Evolutionary conservation across 2,113 vertebrate genomes (phyloP), one percentile per base, ranked within the genome.

Genomic region (Menidia beryllina): DNA sequence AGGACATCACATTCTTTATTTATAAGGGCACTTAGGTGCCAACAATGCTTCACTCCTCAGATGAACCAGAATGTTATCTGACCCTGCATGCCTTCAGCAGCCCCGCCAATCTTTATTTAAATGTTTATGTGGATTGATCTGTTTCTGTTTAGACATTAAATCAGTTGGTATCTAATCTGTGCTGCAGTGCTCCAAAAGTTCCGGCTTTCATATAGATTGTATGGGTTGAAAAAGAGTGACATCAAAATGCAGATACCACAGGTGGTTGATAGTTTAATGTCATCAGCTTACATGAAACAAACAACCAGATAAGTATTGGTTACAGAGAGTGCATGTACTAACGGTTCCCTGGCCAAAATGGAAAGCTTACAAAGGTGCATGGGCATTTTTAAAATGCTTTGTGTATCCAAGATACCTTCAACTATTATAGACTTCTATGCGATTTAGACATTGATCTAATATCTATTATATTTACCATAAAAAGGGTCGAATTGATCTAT

Each of bases 11-110:
- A 77, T 88, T 83, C 54, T 84, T 83, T 80, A 82, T 91, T 85
- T 66, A 88, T 74, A 67, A 84, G 71, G 71, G 61, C 88, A 84
- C 65, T 85, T 63, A 85, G 81, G 73, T 89, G 75, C 57, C 79
- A 80, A 75, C 75, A 73, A 64, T 64, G 24, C 62, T 66, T 68
- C 55, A 52, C 17, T 73, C 64, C 51, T 80, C 66, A 63, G 27
- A 51, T 30, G 61, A 65, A 61, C 23, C 83, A 73, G 72, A 73
- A 72, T 75, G 72, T 84, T 80, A 88, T 61, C 72, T 58, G 75
- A 91, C 68, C 68, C 66, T 56, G 56, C 57, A 74, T 43, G 21
- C 60, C 51, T 63, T 36, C 54, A 73, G 55, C 26, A 56, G 74
- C 67, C 48, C 45, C 71, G 11, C 12, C 21, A 36, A 69, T 71